Evolutionary conservation across 2,797 vertebrate genomes (phyloP).

Genomic region (Pangasius larnaudii): DNA sequence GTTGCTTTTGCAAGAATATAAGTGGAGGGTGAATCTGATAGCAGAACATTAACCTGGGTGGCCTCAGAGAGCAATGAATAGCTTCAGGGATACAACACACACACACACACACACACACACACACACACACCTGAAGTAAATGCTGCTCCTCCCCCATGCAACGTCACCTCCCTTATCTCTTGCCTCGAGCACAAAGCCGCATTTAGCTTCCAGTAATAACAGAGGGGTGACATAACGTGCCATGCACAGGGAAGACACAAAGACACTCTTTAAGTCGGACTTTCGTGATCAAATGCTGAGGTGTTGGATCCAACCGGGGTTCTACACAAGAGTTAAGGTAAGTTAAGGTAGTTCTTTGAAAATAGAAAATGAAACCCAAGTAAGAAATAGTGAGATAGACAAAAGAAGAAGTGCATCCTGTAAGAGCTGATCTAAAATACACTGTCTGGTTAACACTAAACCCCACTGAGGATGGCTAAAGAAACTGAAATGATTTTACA

Average conservation of each 20-base stretch:
- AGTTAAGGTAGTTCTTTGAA: conserved; percentile 6
- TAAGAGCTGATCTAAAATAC: neutral
- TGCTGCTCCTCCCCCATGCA: conserved; percentile 65
- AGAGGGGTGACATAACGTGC: conserved; percentile 66
- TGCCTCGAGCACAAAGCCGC: conserved; percentile 76
- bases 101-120: conserved; percentile 27
- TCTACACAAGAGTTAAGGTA: conserved; percentile 45
- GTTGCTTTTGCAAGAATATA: conserved; percentile 23
- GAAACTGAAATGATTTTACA: neutral
- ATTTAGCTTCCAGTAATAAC: conserved; percentile 76
- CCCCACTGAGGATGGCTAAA: neutral
- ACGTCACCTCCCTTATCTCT: conserved; percentile 77
- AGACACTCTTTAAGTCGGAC: conserved; percentile 69
- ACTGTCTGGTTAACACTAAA: neutral
- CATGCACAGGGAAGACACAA: conserved; percentile 65
- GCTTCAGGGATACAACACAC: conserved; percentile 44
- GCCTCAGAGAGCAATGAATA: conserved; percentile 34
- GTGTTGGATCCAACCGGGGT: conserved; percentile 33
- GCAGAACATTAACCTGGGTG: conserved; percentile 53
- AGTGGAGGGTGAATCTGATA: conserved; percentile 21
- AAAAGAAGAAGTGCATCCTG: conserved; percentile 22
- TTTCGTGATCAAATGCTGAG: conserved; percentile 54
- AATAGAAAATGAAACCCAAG: neutral
- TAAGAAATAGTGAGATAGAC: neutral
- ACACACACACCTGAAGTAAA: conserved; percentile 66